These are phyloP conservation scores for Rachycentron canadum DNA, from an alignment of 2,797 vertebrate species.

Conservation along the genomic window DNA sequence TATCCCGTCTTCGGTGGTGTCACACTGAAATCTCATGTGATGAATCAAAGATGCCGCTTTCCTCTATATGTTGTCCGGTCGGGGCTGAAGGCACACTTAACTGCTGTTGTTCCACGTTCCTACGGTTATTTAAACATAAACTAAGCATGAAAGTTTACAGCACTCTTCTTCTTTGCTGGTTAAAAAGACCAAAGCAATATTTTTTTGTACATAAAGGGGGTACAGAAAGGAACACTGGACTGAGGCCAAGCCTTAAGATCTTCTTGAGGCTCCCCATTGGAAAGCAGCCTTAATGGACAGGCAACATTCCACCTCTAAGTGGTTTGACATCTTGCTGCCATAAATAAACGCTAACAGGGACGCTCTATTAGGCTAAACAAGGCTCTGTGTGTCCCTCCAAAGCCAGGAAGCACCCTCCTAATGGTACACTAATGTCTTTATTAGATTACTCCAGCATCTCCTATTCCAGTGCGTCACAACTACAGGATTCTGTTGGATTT, in stretches of 20 bases:
- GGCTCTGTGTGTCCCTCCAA: constrained; percentile 78
- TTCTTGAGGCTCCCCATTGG: constrained; percentile 65
- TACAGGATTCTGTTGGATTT: constrained; percentile 72
- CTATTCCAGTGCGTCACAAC: constrained; percentile 78
- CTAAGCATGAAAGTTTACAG: not conserved
- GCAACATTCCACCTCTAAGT: constrained; percentile 79
- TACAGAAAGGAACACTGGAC: constrained; percentile 46
- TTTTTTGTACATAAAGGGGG: constrained; percentile 7
- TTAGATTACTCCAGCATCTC: constrained; percentile 85
- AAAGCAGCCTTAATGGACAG: constrained; percentile 75
- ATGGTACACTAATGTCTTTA: constrained; percentile 86
- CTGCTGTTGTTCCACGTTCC: not conserved
- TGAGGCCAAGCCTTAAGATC: constrained; percentile 55
- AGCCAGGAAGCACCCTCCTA: constrained; percentile 82
- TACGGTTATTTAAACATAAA: not conserved
- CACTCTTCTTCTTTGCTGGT: not conserved
- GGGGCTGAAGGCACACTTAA: not conserved
- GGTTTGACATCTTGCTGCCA: constrained; percentile 84
- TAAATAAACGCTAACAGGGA: constrained; percentile 84
- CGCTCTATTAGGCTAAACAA: constrained; percentile 81
- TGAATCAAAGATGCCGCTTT: constrained; percentile 8
- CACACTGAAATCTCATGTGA: constrained; percentile 9
- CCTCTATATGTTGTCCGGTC: not conserved
- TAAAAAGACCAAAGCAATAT: constrained; percentile 38
- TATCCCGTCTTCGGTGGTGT: too few species aligned